Base-by-base conservation (phyloP, 2,113 vertebrate species). In the Rhegmatorhina hoffmannsi region DNA sequence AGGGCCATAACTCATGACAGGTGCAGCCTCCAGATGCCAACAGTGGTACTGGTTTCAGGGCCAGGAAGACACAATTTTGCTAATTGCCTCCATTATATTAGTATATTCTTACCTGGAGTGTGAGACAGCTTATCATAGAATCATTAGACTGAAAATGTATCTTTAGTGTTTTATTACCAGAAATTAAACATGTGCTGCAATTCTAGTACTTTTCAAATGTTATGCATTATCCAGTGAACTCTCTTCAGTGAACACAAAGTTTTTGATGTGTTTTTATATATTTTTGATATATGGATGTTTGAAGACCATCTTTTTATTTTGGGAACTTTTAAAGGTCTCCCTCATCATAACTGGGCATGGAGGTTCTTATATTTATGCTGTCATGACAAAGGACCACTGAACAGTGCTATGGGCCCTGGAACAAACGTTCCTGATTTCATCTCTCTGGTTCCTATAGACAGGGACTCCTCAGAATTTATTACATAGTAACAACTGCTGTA, bases 11-110 rank as follows among this genome's bases (percentile, higher is more conserved):
- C 49, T 96, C 90, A 92, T 46, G 82, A 86, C 52, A 90, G 76
- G 52, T 93, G 76, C 82, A 93, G 88, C 75, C 79, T 96, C 87
- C 94, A 96, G 68, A 95, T 94, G 92, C 66, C 87, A 92, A 82
- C 56, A 87, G n/a, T 49, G 34, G 20, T 92, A 70, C 58, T 93
- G 55, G 76, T 92, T 89, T 94, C 90, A 92, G 89, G 92, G 89
- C 24, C 89, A 90, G 44, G 31, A 91, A 91, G 49, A 75, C 34
- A 69, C 12, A 77, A 89, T 87, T 89, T 89, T 91, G 52, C 34
- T 94, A 89, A 94, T 94, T 92, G 36, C 47, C 44, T 89, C 46
- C 19, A 46, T 82, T 87, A 72, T 53, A 78, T 24, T 84, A 90
- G 59, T 91, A 78, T 60, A 78, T 31, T 89, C 34, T 92, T 77